A percentile compares a stretch with the other conserved stretches of the same genome.
phyloP scores from a whole-genome alignment of 2,113 vertebrate species.

The Emydocephalus ijimae region DNA sequence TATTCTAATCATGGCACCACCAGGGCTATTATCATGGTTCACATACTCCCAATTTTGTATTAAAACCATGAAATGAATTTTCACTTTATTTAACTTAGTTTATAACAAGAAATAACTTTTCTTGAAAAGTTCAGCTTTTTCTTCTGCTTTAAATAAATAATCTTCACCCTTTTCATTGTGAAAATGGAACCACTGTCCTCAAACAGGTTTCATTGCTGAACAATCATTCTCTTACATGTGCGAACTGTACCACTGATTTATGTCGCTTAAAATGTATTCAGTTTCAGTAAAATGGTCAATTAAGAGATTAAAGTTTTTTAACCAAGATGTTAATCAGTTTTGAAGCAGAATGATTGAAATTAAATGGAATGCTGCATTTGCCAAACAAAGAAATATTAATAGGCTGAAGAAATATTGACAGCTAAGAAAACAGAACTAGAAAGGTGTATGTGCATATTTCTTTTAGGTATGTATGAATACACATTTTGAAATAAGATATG shows the following conservation, averaged over 20 bases:
- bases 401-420: neutral
- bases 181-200: neutral
- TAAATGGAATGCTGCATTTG: neutral
- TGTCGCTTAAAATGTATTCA: neutral
- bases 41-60: neutral
- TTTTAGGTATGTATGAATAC: neutral
- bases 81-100: neutral
- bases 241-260: neutral
- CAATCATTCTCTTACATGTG: neutral
- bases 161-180: neutral
- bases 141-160: neutral
- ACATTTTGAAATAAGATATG: neutral
- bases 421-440: neutral
- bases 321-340: neutral
- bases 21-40: neutral
- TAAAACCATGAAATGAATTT: neutral
- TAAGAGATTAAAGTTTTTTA: neutral
- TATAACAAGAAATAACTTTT: neutral
- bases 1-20: neutral
- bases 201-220: neutral
- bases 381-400: neutral
- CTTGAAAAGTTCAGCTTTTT: neutral
- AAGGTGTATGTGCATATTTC: neutral
- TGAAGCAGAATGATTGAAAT: neutral
- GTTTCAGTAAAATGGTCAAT: neutral